A percentile compares a stretch with the other conserved stretches of the same genome.
These are phyloP conservation scores for Heliconius ethilla DNA, from an alignment of 2,888 invertebrate species.

Conservation along the genomic window DNA sequence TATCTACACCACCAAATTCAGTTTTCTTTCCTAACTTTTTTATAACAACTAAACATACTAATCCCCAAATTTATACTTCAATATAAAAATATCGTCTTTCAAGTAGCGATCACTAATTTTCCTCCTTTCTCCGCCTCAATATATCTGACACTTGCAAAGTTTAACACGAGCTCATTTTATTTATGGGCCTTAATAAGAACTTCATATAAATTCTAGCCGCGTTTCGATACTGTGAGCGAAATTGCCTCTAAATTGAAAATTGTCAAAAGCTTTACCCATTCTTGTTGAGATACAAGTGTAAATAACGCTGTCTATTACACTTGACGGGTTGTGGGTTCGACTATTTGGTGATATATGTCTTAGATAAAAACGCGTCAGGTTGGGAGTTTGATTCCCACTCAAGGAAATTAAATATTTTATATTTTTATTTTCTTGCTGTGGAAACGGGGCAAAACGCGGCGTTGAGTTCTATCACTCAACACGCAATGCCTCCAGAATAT, in stretches of 20 bases:
- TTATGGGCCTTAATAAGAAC: conserved; percentile 23
- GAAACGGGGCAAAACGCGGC: neutral
- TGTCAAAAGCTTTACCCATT: conserved; percentile 18
- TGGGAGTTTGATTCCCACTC: neutral
- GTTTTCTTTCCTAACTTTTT: too few species aligned
- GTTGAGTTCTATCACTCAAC: neutral
- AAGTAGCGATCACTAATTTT: neutral
- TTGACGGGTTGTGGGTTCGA: neutral
- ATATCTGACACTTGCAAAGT: conserved; percentile 15
- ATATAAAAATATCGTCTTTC: neutral
- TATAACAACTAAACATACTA: neutral
- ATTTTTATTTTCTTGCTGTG: neutral
- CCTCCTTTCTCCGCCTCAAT: neutral
- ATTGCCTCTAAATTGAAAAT: conserved; percentile 21
- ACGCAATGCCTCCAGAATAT: neutral
- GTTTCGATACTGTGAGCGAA: conserved; percentile 6
- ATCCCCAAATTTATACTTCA: neutral
- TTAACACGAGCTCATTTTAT: conserved; percentile 22
- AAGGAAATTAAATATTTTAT: neutral
- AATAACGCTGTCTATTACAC: neutral
- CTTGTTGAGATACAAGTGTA: conserved; percentile 1
- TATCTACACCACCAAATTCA: too few species aligned
- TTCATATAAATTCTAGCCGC: conserved; percentile 16
- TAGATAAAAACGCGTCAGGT: neutral
- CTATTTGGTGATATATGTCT: neutral